Evolutionary conservation across 1,140 invertebrate species (phyloP).

Genomic region (Neotoxoptera formosana): DNA sequence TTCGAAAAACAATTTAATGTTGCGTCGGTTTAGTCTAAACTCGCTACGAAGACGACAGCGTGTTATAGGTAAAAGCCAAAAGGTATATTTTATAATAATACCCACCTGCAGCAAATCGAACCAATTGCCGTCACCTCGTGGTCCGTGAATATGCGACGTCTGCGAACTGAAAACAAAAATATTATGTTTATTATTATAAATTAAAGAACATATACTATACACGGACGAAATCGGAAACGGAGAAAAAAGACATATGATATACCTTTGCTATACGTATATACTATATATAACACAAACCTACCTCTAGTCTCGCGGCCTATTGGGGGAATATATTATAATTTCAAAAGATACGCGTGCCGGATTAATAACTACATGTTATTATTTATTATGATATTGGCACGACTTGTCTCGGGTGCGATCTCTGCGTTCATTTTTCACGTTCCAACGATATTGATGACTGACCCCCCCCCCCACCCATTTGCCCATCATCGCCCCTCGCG

Average conservation of each 20-base stretch:
- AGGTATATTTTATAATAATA: too few relatives aligned
- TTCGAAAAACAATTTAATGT: too few relatives aligned
- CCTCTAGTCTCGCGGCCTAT: too few relatives aligned
- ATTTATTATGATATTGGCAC: neutral
- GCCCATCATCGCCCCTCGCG: too few relatives aligned
- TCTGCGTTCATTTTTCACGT: neutral
- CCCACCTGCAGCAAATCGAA: too few relatives aligned
- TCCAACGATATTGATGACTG: neutral
- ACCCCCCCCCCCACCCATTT: too few relatives aligned
- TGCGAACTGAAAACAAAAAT: neutral
- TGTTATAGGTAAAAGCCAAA: too few relatives aligned
- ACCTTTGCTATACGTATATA: too few relatives aligned
- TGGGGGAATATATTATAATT: neutral
- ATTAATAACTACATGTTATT: neutral
- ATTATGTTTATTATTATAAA: neutral
- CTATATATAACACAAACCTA: too few relatives aligned
- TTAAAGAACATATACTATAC: neutral
- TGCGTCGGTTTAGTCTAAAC: too few relatives aligned
- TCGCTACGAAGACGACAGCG: neutral
- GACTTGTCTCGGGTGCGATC: neutral
- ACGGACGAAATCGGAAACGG: neutral
- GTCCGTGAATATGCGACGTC: neutral
- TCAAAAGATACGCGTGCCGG: neutral
- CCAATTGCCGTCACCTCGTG: too few relatives aligned
- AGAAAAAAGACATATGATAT: neutral